phyloP scores from a whole-genome alignment of 2,113 vertebrate species.

The Brachirus orientalis region DNA sequence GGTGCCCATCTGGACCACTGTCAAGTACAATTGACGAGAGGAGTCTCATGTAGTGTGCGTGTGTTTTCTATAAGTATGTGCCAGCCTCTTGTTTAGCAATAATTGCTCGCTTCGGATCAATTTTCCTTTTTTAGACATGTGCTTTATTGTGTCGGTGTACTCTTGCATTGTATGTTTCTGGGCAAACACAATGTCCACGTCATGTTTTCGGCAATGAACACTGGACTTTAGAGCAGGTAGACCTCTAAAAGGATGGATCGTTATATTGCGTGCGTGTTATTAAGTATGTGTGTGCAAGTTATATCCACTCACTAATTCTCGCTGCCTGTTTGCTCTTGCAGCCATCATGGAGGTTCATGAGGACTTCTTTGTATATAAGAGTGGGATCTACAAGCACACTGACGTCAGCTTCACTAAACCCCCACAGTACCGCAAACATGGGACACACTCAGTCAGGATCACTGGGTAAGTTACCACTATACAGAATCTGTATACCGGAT shows the following conservation, averaged over 20 bases:
- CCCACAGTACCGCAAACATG: slow-evolving; percentile 85
- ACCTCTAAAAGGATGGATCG: no score
- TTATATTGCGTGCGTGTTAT: background rate
- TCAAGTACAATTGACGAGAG: slow-evolving; percentile 51
- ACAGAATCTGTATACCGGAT: no score
- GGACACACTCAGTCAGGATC: slow-evolving; percentile 95
- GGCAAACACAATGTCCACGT: background rate
- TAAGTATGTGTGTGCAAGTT: slow-evolving; percentile 20
- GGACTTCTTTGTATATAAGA: slow-evolving; percentile 95
- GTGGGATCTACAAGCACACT: slow-evolving; percentile 92
- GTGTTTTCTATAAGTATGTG: slow-evolving; percentile 34
- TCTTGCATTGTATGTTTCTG: slow-evolving; percentile 5
- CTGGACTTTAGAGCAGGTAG: slow-evolving; percentile 7
- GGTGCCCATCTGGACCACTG: slow-evolving; percentile 56
- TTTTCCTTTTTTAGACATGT: slow-evolving; percentile 47
- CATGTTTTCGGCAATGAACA: slow-evolving; percentile 9
- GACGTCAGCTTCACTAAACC: slow-evolving; percentile 85
- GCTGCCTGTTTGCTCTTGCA: slow-evolving; percentile 67
- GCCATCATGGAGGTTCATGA: slow-evolving; percentile 98
- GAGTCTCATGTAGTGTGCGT: slow-evolving; percentile 15
- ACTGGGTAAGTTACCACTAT: slow-evolving; percentile 85
- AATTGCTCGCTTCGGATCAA: slow-evolving; percentile 50
- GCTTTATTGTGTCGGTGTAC: background rate
- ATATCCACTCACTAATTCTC: slow-evolving; percentile 20
- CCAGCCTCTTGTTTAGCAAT: slow-evolving; percentile 61